Evolutionary conservation across 2,888 invertebrate species (phyloP), one percentile per base, ranked within the genome.

Genomic region (Chymomyza fuscimana): DNA sequence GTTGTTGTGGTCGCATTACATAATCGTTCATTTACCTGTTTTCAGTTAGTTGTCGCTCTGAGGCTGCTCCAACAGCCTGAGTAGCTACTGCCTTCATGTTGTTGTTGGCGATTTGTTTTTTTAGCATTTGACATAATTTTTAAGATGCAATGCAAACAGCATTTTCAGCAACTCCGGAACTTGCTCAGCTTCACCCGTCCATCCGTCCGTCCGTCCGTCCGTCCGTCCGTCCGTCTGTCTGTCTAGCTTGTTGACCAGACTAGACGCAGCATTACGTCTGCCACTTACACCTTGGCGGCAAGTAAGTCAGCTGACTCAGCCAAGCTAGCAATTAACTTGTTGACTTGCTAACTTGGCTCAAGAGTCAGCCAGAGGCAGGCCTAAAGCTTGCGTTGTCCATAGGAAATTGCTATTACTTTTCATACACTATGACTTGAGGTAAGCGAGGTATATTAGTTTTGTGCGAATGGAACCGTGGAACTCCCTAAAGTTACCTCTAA

Each of bases 1-100:
- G 71, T 22, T 58, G 72, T 67, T 74, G 74, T 72, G 75, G 73
- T 75, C 76, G 67, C 78, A 72, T 85, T 86, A 77, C 86, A 88
- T 88, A 86, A 86, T 76, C 87, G 71, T 74, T 74, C 88, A 74
- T 87, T 79, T 88, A 86, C 85, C 85, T 76, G 85, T 88, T 85
- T 87, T 70, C 77, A 74, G 77, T 82, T 65, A 74, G 79, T 72
- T 70, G 78, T 78, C 65, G 65, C 63, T 67, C 65, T 58, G 29
- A 4, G 29, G 66, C 40, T 46, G 40, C 40, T 46, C 10, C 40
- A 12, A 46, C 40, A 12, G 40, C 40, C 40, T 32, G 32, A 32
- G 40, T 12, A 46, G 40, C 40, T 4, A 46, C 40, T 3, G 40
- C 19, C 22, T 54, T 15, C 32, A 32, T 61, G 65, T 61, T 65